Conservation (phyloP, 2,797 vertebrate genomes). For the Tragelaphus oryx region DNA sequence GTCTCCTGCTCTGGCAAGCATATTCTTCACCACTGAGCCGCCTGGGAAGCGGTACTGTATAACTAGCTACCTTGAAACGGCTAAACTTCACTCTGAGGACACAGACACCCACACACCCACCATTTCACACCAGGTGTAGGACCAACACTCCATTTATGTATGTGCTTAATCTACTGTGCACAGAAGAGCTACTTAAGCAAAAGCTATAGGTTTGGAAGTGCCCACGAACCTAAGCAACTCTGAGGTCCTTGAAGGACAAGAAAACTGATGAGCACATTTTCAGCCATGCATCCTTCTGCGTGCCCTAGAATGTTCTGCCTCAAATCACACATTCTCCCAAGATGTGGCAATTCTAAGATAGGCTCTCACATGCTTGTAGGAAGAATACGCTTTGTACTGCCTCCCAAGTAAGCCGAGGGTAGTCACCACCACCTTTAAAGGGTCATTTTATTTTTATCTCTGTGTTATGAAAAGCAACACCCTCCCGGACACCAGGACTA, state of each 20-base stretch:
- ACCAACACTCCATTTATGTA: slow-evolving; percentile 45
- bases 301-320: slow-evolving; percentile 52
- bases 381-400: slow-evolving; percentile 26
- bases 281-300: slow-evolving; percentile 1
- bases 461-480: slow-evolving; percentile 36
- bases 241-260: slow-evolving; percentile 54
- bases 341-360: slow-evolving; percentile 62
- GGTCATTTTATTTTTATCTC: slow-evolving; percentile 57
- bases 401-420: slow-evolving; percentile 26
- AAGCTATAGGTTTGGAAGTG: slow-evolving; percentile 21
- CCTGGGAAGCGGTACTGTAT: background rate
- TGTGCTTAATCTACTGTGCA: slow-evolving; percentile 57
- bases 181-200: slow-evolving; percentile 60
- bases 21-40: background rate
- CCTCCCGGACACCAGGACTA: background rate
- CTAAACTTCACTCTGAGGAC: slow-evolving; percentile 1
- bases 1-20: background rate
- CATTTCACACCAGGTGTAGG: slow-evolving; percentile 42
- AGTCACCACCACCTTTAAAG: slow-evolving; percentile 36
- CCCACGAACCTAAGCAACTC: slow-evolving; percentile 49
- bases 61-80: slow-evolving; percentile 56
- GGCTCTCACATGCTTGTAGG: background rate
- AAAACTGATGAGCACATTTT: slow-evolving; percentile 46
- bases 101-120: background rate
- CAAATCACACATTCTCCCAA: slow-evolving; percentile 65